A percentile compares a stretch with the other conserved stretches of the same genome.
These are phyloP conservation scores for Acrobasis consociella DNA, from an alignment of 2,888 invertebrate genomes.

Conservation along the genomic window DNA sequence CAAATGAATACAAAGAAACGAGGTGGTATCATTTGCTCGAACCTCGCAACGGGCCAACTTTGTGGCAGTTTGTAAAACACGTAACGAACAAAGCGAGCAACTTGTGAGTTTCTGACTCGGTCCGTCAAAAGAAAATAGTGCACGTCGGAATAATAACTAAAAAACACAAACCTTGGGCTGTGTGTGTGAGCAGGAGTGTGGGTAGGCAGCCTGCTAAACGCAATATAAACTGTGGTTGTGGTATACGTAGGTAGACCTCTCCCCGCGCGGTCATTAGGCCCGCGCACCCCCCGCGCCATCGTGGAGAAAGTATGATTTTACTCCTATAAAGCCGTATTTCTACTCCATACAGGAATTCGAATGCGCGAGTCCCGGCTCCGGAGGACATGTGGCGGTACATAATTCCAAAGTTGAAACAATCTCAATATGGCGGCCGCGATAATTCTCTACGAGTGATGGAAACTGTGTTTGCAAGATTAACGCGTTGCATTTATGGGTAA, in stretches of 20 bases:
- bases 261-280: conserved; percentile 83
- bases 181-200: conserved; percentile 71
- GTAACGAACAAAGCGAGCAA: conserved; percentile 42
- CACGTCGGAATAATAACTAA: conserved; percentile 72
- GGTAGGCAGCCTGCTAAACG: conserved; percentile 79
- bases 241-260: conserved; percentile 69
- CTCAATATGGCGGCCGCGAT: conserved; percentile 68
- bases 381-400: conserved; percentile 79
- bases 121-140: conserved; percentile 73
- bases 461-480: conserved; percentile 29
- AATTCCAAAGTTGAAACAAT: conserved; percentile 77
- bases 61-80: conserved; percentile 39
- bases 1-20: conserved; percentile 3
- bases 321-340: conserved; percentile 83
- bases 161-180: conserved; percentile 65
- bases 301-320: conserved; percentile 83
- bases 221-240: conserved; percentile 81
- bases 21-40: conserved; percentile 29
- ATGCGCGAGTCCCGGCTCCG: conserved; percentile 76
- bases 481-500: conserved; percentile 5
- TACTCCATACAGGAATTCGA: conserved; percentile 83
- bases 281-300: conserved; percentile 66
- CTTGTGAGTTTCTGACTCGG: conserved; percentile 44
- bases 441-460: conserved; percentile 54
- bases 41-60: conserved; percentile 20